Conservation (phyloP, 2,113 vertebrate genomes). For the Myanophis thanlyinensis region DNA sequence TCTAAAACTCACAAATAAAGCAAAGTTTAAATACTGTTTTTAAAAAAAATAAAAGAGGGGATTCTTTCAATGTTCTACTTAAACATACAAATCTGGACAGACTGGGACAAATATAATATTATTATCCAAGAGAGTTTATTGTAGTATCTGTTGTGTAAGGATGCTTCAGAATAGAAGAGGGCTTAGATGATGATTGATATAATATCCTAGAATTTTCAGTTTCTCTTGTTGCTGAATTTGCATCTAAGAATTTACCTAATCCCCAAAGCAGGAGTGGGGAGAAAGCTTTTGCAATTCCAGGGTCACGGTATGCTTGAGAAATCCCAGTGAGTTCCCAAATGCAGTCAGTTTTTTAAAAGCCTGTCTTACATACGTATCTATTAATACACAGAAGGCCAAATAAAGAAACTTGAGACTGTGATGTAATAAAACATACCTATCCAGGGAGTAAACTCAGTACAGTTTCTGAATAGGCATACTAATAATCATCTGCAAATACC, state of each 20-base stretch:
- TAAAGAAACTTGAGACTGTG: not conserved
- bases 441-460: not conserved
- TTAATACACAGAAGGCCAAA: not conserved
- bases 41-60: not conserved
- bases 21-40: not conserved
- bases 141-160: not conserved
- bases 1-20: not conserved
- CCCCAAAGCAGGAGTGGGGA: not conserved
- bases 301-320: not conserved
- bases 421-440: not conserved
- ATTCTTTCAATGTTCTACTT: not conserved
- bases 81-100: not conserved
- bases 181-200: not conserved
- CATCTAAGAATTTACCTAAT: not conserved
- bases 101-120: not conserved
- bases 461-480: not conserved
- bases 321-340: not conserved
- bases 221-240: not conserved
- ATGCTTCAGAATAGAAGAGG: not conserved
- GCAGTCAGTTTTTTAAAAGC: not conserved
- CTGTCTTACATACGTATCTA: not conserved
- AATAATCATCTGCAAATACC: not conserved
- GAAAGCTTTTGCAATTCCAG: not conserved
- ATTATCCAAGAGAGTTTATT: not conserved
- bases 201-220: not conserved